phyloP scores from a whole-genome alignment of 2,888 invertebrate genomes.

The Ptycholaimellus sp. region DNA sequence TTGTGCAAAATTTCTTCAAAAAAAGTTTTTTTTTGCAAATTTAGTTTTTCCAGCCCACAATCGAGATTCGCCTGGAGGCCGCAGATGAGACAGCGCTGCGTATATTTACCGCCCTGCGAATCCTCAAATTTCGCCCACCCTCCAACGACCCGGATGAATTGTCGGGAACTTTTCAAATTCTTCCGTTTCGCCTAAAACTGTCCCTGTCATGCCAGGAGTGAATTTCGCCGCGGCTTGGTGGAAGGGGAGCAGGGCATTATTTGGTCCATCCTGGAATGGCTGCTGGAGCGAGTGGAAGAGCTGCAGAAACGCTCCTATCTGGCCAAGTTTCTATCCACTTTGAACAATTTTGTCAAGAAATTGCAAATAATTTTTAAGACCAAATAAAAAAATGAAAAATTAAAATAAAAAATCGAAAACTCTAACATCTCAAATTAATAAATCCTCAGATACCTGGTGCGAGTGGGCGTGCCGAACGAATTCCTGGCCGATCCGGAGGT shows the following conservation, averaged over 20 bases:
- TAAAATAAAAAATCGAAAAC: no score
- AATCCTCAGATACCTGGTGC: no score
- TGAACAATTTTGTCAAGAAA: not conserved
- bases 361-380: no score
- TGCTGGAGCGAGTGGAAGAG: slow-evolving; percentile 46
- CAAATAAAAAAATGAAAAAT: no score
- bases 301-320: slow-evolving; percentile 59
- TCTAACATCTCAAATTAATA: no score
- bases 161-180: not conserved
- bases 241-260: slow-evolving; percentile 49
- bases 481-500: slow-evolving; percentile 49
- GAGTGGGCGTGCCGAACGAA: slow-evolving; percentile 48
- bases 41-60: no score
- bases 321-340: slow-evolving; percentile 35
- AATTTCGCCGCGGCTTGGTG: slow-evolving; percentile 41
- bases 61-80: slow-evolving; percentile 49
- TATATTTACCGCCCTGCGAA: slow-evolving; percentile 42
- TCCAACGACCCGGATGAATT: not conserved
- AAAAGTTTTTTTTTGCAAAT: no score
- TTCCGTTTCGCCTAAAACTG: slow-evolving; percentile 1
- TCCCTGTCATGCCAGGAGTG: slow-evolving; percentile 28
- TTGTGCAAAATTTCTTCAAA: no score
- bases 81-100: slow-evolving; percentile 49
- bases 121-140: slow-evolving; percentile 53
- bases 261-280: slow-evolving; percentile 54